phyloP scores from a whole-genome alignment of 2,113 vertebrate genomes.

The Psophia crepitans region DNA sequence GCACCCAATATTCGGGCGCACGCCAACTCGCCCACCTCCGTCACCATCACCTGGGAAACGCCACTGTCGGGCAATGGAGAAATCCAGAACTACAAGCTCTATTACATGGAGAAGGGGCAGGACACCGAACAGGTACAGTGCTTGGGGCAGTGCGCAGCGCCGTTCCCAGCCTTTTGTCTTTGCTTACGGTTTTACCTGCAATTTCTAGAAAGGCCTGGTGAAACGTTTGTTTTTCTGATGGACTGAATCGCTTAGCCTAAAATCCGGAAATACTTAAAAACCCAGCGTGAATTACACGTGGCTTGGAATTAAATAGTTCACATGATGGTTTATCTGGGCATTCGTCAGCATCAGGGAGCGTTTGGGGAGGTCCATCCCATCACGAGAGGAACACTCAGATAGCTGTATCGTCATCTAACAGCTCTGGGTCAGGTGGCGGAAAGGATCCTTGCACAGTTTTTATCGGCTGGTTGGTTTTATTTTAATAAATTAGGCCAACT shows the following conservation, averaged over 20 bases:
- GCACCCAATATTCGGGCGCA: conserved; percentile 88
- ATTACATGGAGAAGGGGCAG: conserved; percentile 89
- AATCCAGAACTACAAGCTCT: conserved; percentile 93
- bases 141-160: rapidly evolving
- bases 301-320: not conserved
- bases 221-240: not conserved
- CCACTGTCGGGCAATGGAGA: conserved; percentile 91
- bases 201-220: not conserved
- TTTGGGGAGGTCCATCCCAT: not conserved
- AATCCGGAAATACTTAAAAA: not conserved
- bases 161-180: too few species aligned
- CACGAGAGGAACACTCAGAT: rapidly evolving
- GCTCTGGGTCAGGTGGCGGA: not conserved
- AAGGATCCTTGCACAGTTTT: too few species aligned
- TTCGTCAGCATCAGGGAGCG: not conserved
- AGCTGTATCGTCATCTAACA: rapidly evolving
- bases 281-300: rapidly evolving
- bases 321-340: not conserved
- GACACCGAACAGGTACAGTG: conserved; percentile 86
- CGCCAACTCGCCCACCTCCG: conserved; percentile 79
- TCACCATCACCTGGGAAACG: conserved; percentile 87
- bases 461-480: not conserved
- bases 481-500: not conserved
- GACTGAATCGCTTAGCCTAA: not conserved
- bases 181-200: not conserved